Percentiles rank a stretch among this genome's conserved stretches.
Conservation (phyloP, 2,888 invertebrate genomes). For the Muscina levida region DNA sequence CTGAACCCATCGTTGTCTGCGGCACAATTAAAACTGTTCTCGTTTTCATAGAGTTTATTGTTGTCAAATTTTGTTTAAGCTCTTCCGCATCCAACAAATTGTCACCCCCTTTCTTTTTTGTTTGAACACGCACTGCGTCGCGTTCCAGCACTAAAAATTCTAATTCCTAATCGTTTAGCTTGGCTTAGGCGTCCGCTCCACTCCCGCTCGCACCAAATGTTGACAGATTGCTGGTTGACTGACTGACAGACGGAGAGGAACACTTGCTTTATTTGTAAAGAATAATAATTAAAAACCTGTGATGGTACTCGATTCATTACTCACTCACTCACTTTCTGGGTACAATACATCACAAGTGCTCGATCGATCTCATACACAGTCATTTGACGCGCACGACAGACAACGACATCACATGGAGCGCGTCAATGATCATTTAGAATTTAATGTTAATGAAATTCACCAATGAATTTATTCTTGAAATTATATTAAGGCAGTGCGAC, state of each 20-base stretch:
- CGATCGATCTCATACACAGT: too few species aligned
- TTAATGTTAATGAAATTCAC: conserved; percentile 64
- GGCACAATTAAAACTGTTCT: conserved; percentile 68
- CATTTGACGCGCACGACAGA: not conserved
- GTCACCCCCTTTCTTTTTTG: conserved; percentile 25
- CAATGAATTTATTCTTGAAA: conserved; percentile 76
- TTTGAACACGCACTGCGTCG: not conserved
- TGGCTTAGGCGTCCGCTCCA: not conserved
- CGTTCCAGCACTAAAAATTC: too few species aligned
- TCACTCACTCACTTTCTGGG: too few species aligned
- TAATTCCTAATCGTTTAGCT: too few species aligned
- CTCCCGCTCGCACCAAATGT: conserved; percentile 38
- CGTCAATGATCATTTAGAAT: conserved; percentile 14
- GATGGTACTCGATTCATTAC: conserved; percentile 4
- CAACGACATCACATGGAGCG: not conserved
- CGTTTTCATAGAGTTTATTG: conserved; percentile 10
- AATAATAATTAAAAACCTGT: conserved; percentile 50
- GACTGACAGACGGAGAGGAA: too few species aligned
- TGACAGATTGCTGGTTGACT: conserved; percentile 46
- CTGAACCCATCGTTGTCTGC: conserved; percentile 66
- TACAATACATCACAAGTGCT: not conserved
- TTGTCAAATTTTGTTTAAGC: conserved; percentile 66
- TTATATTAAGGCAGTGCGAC: conserved; percentile 69
- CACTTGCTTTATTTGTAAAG: conserved; percentile 27
- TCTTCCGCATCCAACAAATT: conserved; percentile 58